Base-by-base conservation (phyloP, 2,797 vertebrate genomes). In the Jordanella pulchra region DNA sequence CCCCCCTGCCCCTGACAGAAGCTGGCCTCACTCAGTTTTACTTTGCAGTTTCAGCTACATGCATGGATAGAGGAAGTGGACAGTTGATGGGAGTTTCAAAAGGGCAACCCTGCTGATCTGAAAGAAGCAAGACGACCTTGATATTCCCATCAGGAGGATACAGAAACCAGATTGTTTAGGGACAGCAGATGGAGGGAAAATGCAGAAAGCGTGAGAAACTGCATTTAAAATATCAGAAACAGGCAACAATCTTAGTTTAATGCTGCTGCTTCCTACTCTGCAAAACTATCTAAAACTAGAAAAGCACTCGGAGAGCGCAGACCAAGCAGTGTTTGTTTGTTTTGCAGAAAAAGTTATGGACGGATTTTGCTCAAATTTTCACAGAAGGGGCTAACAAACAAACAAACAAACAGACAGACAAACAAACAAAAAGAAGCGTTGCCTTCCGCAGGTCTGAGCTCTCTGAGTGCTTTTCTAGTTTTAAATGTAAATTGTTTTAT, bases 81-180 rank as follows among this genome's bases (percentile, higher is more conserved):
- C 28, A 3, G 23, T 13, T 35, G 42, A 74, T 21, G 35, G 72
- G 64, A 58, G 61, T 42, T 72, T 73, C 75, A 28, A 56, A 15
- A 25, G 30, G 58, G 71, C 28, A 39, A 76, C 75, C 81, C 73
- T 78, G 73, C 0, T 7, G 53, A 44, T 18, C 44, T 73, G 58
- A 70, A 70, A 75, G 42, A 72, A 78, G 66, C 54, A 12, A 64
- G 71, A 69, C 65, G 75, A 65, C 87, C 88, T 89, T 92, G 85
- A 87, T 60, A 83, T 89, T 87, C 84, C 79, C 72, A 45, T 3
- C 11, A 84, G 79, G 78, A 90, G 84, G 76, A 32, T 42, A 69
- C 14, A 64, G 47, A 73, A 55, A 55, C 28, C 10, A 71, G 54
- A 60, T 35, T 53, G 55, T 66, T 3, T 45, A 39, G 30, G 56